Percentiles rank a stretch among this genome's conserved stretches.
phyloP scores from a whole-genome alignment of 1,140 invertebrate species.

The Drosophila navojoa region DNA sequence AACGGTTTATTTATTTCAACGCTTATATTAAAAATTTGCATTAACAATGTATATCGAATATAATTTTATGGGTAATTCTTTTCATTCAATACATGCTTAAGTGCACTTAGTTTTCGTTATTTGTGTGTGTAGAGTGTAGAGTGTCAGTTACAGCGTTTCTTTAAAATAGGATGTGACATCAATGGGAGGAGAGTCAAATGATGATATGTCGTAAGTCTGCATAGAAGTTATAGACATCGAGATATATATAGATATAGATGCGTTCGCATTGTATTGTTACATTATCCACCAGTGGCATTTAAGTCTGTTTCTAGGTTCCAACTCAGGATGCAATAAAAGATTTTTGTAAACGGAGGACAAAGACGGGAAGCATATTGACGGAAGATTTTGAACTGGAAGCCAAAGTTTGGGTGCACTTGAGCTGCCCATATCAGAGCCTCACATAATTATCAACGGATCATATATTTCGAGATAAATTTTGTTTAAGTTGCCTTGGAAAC shows the following conservation, averaged over 20 bases:
- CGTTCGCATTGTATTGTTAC: constrained; percentile 38
- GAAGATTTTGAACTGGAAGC: constrained; percentile 71
- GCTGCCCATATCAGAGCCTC: neutral
- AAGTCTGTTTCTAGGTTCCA: constrained; percentile 51
- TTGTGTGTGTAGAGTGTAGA: constrained; percentile 37
- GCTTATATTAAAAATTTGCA: constrained; percentile 73
- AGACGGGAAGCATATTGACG: constrained; percentile 52
- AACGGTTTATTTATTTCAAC: constrained; percentile 80
- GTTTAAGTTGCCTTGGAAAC: constrained; percentile 52
- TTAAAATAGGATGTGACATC: constrained; percentile 44
- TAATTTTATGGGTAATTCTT: constrained; percentile 58
- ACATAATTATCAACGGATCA: constrained; percentile 1
- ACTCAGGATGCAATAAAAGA: constrained; percentile 4
- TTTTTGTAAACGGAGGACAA: constrained; percentile 35
- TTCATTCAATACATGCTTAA: constrained; percentile 50
- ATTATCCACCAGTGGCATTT: constrained; percentile 74
- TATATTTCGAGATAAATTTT: constrained; percentile 16
- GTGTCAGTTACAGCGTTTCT: constrained; percentile 48
- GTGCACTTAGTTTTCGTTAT: constrained; percentile 69
- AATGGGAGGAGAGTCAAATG: constrained; percentile 31
- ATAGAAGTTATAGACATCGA: constrained; percentile 9
- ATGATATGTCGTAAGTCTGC: constrained; percentile 22
- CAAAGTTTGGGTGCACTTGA: constrained; percentile 31
- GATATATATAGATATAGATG: neutral
- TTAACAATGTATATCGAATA: constrained; percentile 75